A percentile compares a stretch with the other conserved stretches of the same genome.
Evolutionary conservation across 2,888 invertebrate species (phyloP).

Genomic region (Parasteatoda lunata): DNA sequence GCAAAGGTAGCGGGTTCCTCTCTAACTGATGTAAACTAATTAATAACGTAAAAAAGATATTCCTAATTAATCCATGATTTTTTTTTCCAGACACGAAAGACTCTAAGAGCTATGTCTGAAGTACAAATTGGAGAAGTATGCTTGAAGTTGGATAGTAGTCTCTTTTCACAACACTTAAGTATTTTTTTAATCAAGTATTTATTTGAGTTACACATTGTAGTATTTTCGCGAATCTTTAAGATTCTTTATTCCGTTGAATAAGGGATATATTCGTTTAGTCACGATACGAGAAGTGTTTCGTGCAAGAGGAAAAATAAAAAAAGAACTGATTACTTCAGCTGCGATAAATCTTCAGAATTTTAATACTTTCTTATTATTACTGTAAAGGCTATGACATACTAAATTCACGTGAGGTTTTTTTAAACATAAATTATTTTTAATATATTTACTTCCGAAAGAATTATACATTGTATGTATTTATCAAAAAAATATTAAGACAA

Average conservation of each 20-base stretch:
- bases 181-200: conserved; percentile 55
- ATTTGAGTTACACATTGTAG: conserved; percentile 61
- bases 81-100: conserved; percentile 41
- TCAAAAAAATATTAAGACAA: too few relatives aligned
- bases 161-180: conserved; percentile 45
- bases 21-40: conserved; percentile 64
- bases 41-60: conserved; percentile 63
- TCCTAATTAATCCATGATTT: conserved; percentile 64
- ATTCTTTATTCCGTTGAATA: too few relatives aligned
- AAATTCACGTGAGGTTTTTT: too few relatives aligned
- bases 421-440: too few relatives aligned
- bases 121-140: conserved; percentile 54
- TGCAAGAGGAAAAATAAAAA: conserved; percentile 16
- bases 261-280: conserved; percentile 15
- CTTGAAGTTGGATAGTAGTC: conserved; percentile 44
- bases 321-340: not conserved
- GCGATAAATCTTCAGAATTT: too few relatives aligned
- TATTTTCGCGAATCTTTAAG: conserved; percentile 46
- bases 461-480: too few relatives aligned
- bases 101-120: conserved; percentile 51
- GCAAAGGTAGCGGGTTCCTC: conserved; percentile 44
- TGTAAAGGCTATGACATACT: too few relatives aligned
- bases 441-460: too few relatives aligned
- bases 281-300: conserved; percentile 35
- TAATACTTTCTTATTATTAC: too few relatives aligned